Evolutionary conservation across 2,113 vertebrate genomes (phyloP).

Genomic region (Bettongia penicillata): DNA sequence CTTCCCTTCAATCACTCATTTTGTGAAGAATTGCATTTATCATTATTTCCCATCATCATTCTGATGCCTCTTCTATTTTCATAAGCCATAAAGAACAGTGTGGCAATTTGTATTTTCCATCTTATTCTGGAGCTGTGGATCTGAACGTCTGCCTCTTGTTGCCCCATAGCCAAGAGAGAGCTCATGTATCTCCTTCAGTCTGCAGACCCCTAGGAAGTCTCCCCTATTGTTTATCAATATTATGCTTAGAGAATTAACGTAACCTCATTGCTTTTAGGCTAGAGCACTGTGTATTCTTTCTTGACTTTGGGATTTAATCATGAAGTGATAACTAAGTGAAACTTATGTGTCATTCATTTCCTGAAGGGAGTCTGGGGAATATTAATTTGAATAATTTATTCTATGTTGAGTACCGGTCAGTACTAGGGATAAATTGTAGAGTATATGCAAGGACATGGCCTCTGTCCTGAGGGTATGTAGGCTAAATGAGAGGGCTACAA

Average conservation of each 20-base stretch:
- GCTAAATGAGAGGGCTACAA: not conserved
- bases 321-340: conserved; percentile 6
- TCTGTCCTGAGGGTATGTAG: not conserved
- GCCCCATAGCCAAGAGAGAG: not conserved
- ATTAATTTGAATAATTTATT: not conserved
- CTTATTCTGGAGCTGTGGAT: not conserved
- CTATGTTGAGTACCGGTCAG: not conserved
- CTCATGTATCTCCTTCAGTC: not conserved
- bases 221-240: not conserved
- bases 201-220: not conserved
- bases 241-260: not conserved
- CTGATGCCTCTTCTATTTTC: not conserved
- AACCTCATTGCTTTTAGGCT: not conserved
- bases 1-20: conserved; percentile 42
- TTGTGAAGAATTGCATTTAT: conserved; percentile 2
- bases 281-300: not conserved
- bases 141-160: conserved; percentile 12
- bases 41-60: not conserved
- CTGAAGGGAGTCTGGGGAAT: conserved; percentile 17
- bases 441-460: not conserved
- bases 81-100: not conserved
- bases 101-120: not conserved
- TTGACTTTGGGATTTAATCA: conserved; percentile 51
- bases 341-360: conserved; percentile 22
- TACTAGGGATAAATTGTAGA: not conserved